Percentiles rank a stretch among this genome's conserved stretches.
Evolutionary conservation across 1,140 invertebrate genomes (phyloP).

Genomic region (Leptestheria dahalacensis): DNA sequence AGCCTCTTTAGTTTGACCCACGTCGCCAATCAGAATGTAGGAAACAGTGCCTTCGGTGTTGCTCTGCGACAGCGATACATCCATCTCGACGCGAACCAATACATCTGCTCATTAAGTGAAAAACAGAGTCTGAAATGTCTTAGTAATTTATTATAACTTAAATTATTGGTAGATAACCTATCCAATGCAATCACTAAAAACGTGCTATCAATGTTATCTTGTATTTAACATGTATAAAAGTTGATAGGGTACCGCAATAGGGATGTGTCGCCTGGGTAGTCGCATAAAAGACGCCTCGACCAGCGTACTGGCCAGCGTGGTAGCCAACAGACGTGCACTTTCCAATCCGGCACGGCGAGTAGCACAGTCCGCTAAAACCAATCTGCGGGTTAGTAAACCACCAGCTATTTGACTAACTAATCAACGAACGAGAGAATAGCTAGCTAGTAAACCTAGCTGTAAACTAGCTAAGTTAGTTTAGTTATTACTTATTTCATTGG

Average conservation of each 20-base stretch:
- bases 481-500: no score
- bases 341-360: conserved; percentile 5
- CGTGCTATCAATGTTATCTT: no score
- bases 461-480: no score
- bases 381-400: no score
- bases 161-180: no score
- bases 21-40: conserved; percentile 14
- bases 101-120: background rate
- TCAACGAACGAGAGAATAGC: no score
- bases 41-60: conserved; percentile 2
- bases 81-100: conserved; percentile 2
- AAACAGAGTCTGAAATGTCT: background rate
- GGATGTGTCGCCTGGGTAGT: conserved; percentile 1
- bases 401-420: no score
- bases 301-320: conserved; percentile 9
- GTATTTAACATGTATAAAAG: no score
- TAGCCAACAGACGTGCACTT: conserved; percentile 8
- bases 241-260: conserved; percentile 10
- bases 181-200: no score
- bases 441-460: no score
- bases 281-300: conserved; percentile 6
- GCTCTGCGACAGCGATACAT: conserved; percentile 4
- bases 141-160: background rate
- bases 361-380: conserved; percentile 2
- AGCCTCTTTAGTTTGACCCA: conserved; percentile 13